These are phyloP conservation scores for Apis laboriosa DNA, from an alignment of 1,140 invertebrate genomes.

Conservation along the genomic window DNA sequence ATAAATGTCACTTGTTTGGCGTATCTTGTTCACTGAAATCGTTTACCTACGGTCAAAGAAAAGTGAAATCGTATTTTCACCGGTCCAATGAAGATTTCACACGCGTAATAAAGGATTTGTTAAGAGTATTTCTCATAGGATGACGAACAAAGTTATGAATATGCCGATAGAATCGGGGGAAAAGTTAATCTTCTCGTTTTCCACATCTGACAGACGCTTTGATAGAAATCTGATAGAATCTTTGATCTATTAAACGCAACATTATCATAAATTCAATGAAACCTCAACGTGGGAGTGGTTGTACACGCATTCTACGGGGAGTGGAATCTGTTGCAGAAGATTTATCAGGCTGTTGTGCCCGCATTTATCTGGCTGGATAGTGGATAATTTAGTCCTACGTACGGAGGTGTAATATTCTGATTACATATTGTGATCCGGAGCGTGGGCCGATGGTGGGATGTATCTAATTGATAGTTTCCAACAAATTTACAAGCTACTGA, in stretches of 20 bases:
- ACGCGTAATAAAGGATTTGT: neutral
- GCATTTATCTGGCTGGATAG: conserved; percentile 46
- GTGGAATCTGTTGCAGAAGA: conserved; percentile 41
- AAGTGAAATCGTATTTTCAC: no score
- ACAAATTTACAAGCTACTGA: conserved; percentile 52
- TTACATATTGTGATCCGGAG: conserved; percentile 48
- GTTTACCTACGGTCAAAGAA: no score
- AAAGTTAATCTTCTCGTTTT: neutral
- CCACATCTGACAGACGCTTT: neutral
- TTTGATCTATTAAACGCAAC: conserved; percentile 36
- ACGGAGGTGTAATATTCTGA: conserved; percentile 52
- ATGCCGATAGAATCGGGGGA: neutral
- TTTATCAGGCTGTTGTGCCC: conserved; percentile 42
- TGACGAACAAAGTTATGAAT: neutral
- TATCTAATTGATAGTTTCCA: conserved; percentile 53
- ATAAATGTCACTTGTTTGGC: no score
- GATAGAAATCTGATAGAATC: no score
- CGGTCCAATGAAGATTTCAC: no score
- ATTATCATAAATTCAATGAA: conserved; percentile 34
- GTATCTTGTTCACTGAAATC: no score
- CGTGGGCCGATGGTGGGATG: conserved; percentile 43
- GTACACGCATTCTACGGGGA: conserved; percentile 18
- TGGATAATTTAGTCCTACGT: conserved; percentile 52
- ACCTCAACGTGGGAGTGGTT: conserved; percentile 28
- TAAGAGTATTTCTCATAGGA: neutral